Base-by-base conservation (phyloP, 2,113 vertebrate species). In the Elaphurus davidianus region DNA sequence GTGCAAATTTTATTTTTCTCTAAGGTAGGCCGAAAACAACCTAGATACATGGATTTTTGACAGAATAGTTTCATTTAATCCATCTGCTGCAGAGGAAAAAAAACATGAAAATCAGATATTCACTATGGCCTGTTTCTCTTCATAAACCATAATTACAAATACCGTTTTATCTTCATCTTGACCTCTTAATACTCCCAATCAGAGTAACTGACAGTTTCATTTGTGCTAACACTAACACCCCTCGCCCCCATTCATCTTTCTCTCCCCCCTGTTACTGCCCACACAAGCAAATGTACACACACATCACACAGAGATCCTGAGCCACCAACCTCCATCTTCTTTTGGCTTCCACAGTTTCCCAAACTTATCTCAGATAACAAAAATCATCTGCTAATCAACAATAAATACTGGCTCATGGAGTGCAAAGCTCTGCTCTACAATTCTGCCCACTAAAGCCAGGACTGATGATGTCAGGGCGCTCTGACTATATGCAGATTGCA, bases 401-500 rank as follows among this genome's bases (percentile, higher is more conserved):
- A 64, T 60, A 96, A 90, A 87, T 64, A 64, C 0, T 30, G 64
- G 50, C 40, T 93, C 23, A 1, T 7, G 25, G 55, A 84, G 67
- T 74, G 33, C 50, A 86, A 55, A 83, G 81, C 59, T 64, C 52
- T 25, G 74, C 64, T 67, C 11, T 55, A 23, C 57, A 57, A 64
- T 14, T 4, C 82, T 50, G 81, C 33, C 64, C n/a, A 30, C 85
- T 6, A 16, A 87, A 54, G 92, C n/a, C 85, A 52, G 67, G 21
- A 15, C 76, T 47, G 16, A 78, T 45, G 16, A 27, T 89, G 62
- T 94, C 91, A 82, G 95, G 60, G 52, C 94, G 90, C 30, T 95
- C 82, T 95, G 89, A 98, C 97, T 74, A n/a, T 2, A 95, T 36
- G 16, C 86, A 92, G 97, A 96, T 16, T 67, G 59, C 30, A 67